These are phyloP conservation scores for Drosophila kanekoi DNA, from an alignment of 2,888 invertebrate genomes.

Conservation along the genomic window DNA sequence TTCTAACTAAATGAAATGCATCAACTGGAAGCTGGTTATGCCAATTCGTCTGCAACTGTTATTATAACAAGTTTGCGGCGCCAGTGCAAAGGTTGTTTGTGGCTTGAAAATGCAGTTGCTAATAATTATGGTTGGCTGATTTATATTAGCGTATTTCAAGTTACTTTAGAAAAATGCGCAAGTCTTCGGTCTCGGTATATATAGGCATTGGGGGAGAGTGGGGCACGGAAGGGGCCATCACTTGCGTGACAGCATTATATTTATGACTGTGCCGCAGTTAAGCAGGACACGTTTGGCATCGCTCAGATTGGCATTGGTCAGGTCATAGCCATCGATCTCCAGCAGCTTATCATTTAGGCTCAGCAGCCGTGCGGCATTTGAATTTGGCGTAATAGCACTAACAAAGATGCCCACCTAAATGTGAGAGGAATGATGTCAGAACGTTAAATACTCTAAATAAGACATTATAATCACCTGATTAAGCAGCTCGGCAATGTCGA, in stretches of 20 bases:
- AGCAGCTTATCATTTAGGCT: slow-evolving; percentile 82
- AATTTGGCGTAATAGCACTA: slow-evolving; percentile 75
- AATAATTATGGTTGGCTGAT: slow-evolving; percentile 54
- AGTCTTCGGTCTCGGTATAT: slow-evolving; percentile 75
- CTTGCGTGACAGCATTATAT: slow-evolving; percentile 84
- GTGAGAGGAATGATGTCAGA: background rate
- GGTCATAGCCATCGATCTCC: slow-evolving; percentile 84
- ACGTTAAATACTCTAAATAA: background rate
- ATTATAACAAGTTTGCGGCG: slow-evolving; percentile 21
- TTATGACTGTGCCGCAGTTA: slow-evolving; percentile 79
- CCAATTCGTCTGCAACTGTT: slow-evolving; percentile 23
- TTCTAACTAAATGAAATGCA: slow-evolving; percentile 48
- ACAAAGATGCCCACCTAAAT: slow-evolving; percentile 82
- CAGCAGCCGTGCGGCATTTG: slow-evolving; percentile 77
- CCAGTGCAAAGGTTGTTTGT: slow-evolving; percentile 49
- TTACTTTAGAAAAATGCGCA: slow-evolving; percentile 78
- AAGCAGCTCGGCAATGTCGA: slow-evolving; percentile 79
- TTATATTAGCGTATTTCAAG: slow-evolving; percentile 46
- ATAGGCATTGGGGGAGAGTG: slow-evolving; percentile 23
- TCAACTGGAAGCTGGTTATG: slow-evolving; percentile 37
- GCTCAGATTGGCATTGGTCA: slow-evolving; percentile 80
- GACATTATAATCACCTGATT: slow-evolving; percentile 69
- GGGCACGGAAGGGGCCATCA: slow-evolving; percentile 55
- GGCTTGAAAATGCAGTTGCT: slow-evolving; percentile 46
- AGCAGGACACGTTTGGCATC: slow-evolving; percentile 81